phyloP scores from a whole-genome alignment of 2,888 invertebrate genomes.

The Zhengitettix transpicula region DNA sequence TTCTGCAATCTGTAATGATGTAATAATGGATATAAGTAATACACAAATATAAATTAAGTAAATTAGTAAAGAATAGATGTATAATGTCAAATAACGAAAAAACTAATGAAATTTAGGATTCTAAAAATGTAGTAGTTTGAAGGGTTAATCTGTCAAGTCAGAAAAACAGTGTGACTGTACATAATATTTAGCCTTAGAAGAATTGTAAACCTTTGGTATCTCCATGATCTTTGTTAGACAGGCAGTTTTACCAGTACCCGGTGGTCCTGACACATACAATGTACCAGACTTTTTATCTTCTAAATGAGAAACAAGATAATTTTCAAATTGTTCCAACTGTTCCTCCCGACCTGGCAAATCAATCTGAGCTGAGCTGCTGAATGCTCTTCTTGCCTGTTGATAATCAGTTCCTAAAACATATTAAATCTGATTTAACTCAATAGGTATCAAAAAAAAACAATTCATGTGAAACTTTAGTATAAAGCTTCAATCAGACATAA shows the following conservation, averaged over 20 bases:
- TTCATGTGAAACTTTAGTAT: no score
- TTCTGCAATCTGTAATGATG: background rate
- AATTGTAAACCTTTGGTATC: constrained; percentile 36
- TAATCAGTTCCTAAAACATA: constrained; percentile 5
- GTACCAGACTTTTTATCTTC: constrained; percentile 52
- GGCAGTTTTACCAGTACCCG: constrained; percentile 94
- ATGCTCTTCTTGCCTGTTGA: constrained; percentile 26
- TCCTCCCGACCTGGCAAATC: constrained; percentile 59
- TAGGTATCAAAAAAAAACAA: no score
- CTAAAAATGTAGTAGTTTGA: background rate
- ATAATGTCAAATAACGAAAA: no score
- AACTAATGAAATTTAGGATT: constrained; percentile 1
- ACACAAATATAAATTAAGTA: no score
- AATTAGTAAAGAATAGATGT: no score
- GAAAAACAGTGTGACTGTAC: background rate
- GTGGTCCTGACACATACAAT: constrained; percentile 88
- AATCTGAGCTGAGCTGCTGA: constrained; percentile 33
- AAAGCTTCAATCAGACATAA: no score
- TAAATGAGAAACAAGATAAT: constrained; percentile 51
- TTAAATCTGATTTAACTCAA: no score
- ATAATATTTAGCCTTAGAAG: background rate
- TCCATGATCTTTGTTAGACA: constrained; percentile 59
- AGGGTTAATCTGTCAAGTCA: constrained; percentile 1
- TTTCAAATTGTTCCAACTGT: constrained; percentile 50
- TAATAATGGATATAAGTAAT: background rate